A percentile compares a stretch with the other conserved stretches of the same genome.
phyloP scores from a whole-genome alignment of 2,797 vertebrate genomes.

The Thalassophryne amazonica region DNA sequence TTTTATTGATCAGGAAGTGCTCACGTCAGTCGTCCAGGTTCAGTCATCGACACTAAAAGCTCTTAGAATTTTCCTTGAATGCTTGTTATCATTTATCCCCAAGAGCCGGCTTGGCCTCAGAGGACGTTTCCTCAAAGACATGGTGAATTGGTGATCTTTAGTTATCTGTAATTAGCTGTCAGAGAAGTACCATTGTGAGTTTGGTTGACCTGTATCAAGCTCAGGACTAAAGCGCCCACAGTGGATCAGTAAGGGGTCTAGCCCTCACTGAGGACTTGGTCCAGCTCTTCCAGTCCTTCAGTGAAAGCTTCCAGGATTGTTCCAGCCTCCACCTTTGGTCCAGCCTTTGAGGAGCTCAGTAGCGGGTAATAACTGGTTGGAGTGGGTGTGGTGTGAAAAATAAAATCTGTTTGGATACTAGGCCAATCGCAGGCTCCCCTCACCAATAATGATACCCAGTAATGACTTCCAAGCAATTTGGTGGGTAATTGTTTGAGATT shows the following conservation, averaged over 20 bases:
- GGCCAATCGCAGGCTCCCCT: conserved; percentile 73
- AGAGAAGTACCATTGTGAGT: too few species aligned
- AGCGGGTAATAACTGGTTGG: conserved; percentile 90
- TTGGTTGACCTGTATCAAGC: too few species aligned
- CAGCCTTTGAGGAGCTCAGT: conserved; percentile 84
- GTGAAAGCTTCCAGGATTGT: conserved; percentile 81
- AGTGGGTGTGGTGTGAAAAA: conserved; percentile 87
- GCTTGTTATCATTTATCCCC: too few species aligned
- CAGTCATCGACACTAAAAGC: too few species aligned
- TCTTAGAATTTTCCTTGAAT: too few species aligned
- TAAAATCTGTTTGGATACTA: conserved; percentile 48
- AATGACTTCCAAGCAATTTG: conserved; percentile 80
- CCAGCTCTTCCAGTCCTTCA: conserved; percentile 26
- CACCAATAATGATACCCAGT: conserved; percentile 51
- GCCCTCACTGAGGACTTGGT: neutral
- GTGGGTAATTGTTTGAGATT: conserved; percentile 76
- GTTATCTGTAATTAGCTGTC: too few species aligned
- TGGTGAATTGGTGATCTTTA: too few species aligned
- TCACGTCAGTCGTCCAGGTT: too few species aligned
- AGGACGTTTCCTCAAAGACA: too few species aligned
- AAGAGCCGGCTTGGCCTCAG: too few species aligned
- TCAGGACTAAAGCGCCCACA: too few species aligned
- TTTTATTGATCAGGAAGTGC: too few species aligned
- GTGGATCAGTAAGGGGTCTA: conserved; percentile 13
- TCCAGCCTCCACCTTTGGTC: conserved; percentile 78